Base-by-base conservation (phyloP, 2,888 invertebrate species). In the Drosophila prolongata region DNA sequence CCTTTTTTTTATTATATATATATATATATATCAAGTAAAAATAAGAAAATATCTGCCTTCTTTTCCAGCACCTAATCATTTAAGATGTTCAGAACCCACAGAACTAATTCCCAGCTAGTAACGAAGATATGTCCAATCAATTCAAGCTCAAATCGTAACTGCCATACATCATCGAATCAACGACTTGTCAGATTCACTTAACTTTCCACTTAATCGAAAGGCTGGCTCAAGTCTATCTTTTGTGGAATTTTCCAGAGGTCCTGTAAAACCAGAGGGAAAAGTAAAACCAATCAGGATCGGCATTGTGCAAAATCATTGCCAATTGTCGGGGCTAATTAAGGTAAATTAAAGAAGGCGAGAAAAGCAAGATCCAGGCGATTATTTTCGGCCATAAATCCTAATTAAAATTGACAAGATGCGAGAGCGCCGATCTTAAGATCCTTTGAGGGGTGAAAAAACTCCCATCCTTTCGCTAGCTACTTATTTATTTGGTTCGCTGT, bases 261-360 rank as follows among this genome's bases (percentile, higher is more conserved):
- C 6, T 6, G 34, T 16, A 16, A 16, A 16, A 16, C 16, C 16
- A 16, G 16, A 16, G 14, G 1, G n/a, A 27, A 42, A 11, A 11
- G 11, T 44, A 30, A 9, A 37, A 24, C 30, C 43, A 64, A 64
- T 65, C 50, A 67, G 14, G 52, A 9, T 30, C 24, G 40, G 60
- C 37, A 70, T 70, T 70, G 75, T 85, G 79, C 75, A 52, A 85
- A 84, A 77, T 85, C 76, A 79, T 82, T 77, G 80, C 76, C 86
- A 88, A 86, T 85, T 86, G 86, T 86, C 75, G 75, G 75, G 61
- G 58, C 80, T 83, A 88, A 85, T 88, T 88, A 78, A 72, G 62
- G 43, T 42, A 53, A 53, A 70, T 60, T 56, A 57, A 34, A 14
- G n/a, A 49, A 55, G 49, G 50, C 27, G 55, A 58, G 42, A 56